Base-by-base conservation (phyloP, 2,113 vertebrate genomes). In the Catagonus wagneri region DNA sequence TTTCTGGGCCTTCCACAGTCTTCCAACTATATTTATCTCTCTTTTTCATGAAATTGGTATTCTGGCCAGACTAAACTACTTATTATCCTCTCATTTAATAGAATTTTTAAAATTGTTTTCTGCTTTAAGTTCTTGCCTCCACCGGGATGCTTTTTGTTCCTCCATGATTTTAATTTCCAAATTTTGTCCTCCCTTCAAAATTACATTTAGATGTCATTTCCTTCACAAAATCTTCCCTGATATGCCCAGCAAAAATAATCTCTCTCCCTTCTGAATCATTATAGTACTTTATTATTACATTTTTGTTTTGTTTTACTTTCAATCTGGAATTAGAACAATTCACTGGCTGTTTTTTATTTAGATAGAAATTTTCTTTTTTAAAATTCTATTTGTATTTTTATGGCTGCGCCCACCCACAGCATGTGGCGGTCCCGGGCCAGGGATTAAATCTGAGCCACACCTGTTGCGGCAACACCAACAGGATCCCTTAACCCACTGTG, bases 291-390 rank as follows among this genome's bases (percentile, higher is more conserved):
- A 61, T 93, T 54, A 29, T 66, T 71, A 22, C 0, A 61, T 69
- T 61, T 95, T 95, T 92, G 27, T 32, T 72, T 85, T 89, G 44
- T 88, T 39, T 83, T 89, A 71, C 44, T 95, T 97, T 90, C 63
- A 61, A 34, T 54, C 20, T 90, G 61, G 69, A 74, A 44, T 96
- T 81, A 66, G 20, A 94, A 61, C 14, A 71, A 36, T 92, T 94
- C 6, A 69, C 74, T 36, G 15, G 12, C 11, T 78, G 7, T 84
- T 78, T 58, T 34, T 50, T 36, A 60, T 23, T 85, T 85, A 12
- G 76, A 61, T n/a, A 27, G 36, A 71, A 93, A 61, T 44, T 44
- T 44, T 44, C 44, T 44, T 44, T 44, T 44, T 44, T 44, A 6
- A 6, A 44, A 44, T 44, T 44, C 8, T 6, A 44, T 44, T 44